Evolutionary conservation across 2,113 vertebrate genomes (phyloP).

Genomic region (Dicerorhinus sumatrensis): DNA sequence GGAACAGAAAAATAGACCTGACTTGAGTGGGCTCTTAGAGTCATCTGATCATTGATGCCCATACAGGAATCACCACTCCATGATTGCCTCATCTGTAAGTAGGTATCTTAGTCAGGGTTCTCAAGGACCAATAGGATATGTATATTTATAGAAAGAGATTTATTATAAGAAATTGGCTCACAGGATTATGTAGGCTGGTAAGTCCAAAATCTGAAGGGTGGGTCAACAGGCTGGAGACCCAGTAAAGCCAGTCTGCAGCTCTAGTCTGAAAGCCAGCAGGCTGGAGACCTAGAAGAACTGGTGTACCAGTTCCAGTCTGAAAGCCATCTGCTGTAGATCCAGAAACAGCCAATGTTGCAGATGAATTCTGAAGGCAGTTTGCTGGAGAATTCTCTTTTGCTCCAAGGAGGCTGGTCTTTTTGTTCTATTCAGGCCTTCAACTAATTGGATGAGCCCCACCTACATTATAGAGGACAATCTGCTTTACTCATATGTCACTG

Average conservation of each 20-base stretch:
- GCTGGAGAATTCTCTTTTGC: background rate
- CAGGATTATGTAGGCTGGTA: background rate
- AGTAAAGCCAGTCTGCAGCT: background rate
- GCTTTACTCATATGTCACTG: background rate
- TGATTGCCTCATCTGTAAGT: background rate
- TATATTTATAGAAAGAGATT: background rate
- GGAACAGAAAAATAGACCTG: background rate
- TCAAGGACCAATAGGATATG: background rate
- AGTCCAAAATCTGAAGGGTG: background rate
- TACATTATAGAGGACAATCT: background rate
- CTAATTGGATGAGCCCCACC: background rate
- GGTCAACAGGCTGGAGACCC: background rate
- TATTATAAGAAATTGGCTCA: background rate
- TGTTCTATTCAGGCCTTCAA: background rate
- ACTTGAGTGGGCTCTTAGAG: background rate
- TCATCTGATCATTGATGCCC: background rate
- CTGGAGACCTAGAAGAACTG: background rate
- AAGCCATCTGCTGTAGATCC: background rate
- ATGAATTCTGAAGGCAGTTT: background rate
- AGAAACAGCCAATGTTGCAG: background rate
- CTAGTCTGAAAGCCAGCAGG: background rate
- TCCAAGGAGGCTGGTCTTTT: background rate
- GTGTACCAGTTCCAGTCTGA: background rate
- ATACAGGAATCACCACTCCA: background rate
- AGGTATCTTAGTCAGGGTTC: background rate